Percentiles rank a stretch among this genome's conserved stretches.
These are phyloP conservation scores for Ctenoplectra terminalis DNA, from an alignment of 1,140 invertebrate species.

Conservation along the genomic window DNA sequence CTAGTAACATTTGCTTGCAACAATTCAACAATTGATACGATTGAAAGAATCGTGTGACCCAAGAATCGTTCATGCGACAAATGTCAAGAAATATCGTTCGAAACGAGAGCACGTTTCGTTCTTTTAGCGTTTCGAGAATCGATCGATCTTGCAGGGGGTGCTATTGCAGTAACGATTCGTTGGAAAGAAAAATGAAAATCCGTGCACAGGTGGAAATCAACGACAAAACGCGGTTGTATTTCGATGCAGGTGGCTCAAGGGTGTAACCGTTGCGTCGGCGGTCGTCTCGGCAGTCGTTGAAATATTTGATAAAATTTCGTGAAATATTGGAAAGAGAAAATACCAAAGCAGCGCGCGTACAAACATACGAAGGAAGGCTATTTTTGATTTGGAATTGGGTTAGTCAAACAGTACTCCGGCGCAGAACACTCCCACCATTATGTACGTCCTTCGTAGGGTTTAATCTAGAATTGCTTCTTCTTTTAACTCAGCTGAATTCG, in stretches of 20 bases:
- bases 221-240: background rate
- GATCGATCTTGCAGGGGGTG: background rate
- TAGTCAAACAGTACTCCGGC: conserved; percentile 58
- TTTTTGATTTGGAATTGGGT: conserved; percentile 69
- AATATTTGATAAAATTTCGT: conserved; percentile 42
- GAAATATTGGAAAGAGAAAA: conserved; percentile 37
- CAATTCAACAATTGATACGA: background rate
- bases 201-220: conserved; percentile 29
- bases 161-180: conserved; percentile 1
- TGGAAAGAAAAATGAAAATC: conserved; percentile 31
- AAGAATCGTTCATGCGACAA: background rate
- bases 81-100: background rate
- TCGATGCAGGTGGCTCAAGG: background rate
- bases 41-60: background rate
- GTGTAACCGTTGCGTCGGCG: background rate
- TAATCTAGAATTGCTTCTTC: conserved; percentile 19
- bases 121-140: background rate
- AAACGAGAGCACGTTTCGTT: background rate
- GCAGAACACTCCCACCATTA: conserved; percentile 41
- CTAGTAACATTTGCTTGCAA: background rate
- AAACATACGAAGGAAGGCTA: conserved; percentile 42
- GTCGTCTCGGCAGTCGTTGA: conserved; percentile 13
- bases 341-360: background rate
- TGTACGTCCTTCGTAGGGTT: conserved; percentile 32
- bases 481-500: background rate